phyloP scores from a whole-genome alignment of 2,797 vertebrate genomes.

The Hylomyscus alleni region DNA sequence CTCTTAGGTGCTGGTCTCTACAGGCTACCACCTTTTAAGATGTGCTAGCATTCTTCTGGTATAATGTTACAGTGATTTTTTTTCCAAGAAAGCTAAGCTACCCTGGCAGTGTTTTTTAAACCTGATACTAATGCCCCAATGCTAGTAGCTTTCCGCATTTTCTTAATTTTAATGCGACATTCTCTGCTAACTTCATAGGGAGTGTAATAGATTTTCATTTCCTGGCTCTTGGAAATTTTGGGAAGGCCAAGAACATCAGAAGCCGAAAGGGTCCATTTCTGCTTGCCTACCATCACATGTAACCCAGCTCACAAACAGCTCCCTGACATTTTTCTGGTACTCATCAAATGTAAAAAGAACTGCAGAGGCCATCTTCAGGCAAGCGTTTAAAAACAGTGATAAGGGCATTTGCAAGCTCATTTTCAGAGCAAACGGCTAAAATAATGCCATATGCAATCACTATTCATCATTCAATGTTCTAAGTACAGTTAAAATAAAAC shows the following conservation, averaged over 20 bases:
- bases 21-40: background rate
- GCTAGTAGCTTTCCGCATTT: background rate
- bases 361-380: slow-evolving; percentile 16
- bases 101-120: slow-evolving; percentile 12
- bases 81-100: background rate
- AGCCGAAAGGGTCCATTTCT: slow-evolving; percentile 46
- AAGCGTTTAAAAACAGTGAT: slow-evolving; percentile 60
- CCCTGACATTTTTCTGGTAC: slow-evolving; percentile 33
- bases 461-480: slow-evolving; percentile 57
- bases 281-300: slow-evolving; percentile 41
- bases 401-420: slow-evolving; percentile 57
- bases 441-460: slow-evolving; percentile 13
- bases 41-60: background rate
- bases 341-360: slow-evolving; percentile 66
- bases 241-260: slow-evolving; percentile 60
- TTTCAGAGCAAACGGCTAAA: slow-evolving; percentile 46
- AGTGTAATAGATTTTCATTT: slow-evolving; percentile 26
- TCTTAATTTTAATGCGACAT: slow-evolving; percentile 10
- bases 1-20: background rate
- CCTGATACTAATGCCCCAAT: background rate
- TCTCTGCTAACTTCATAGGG: slow-evolving; percentile 51
- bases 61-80: background rate
- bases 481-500: slow-evolving; percentile 29
- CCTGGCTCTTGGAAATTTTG: slow-evolving; percentile 10
- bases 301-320: slow-evolving; percentile 32